A percentile compares a stretch with the other conserved stretches of the same genome.
Conservation (phyloP, 2,797 vertebrate genomes). For the Peromyscus melanophrys region DNA sequence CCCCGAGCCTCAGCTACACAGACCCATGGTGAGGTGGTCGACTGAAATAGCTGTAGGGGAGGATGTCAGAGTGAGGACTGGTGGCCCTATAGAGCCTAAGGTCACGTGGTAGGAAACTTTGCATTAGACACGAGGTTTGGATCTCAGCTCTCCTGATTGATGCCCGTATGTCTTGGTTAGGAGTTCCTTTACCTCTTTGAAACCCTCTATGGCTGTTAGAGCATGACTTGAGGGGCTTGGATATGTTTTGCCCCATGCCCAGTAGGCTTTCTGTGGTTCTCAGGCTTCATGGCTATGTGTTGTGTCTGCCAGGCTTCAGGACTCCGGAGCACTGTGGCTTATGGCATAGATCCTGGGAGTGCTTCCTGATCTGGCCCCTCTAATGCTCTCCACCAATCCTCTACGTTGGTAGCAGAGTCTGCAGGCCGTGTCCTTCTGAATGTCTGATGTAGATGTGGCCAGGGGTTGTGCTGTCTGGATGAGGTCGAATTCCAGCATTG, state of each 20-base stretch:
- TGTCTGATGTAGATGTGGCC: not conserved
- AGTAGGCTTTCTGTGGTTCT: not conserved
- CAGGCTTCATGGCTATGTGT: accelerated
- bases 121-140: not conserved
- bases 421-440: not conserved
- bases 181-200: not conserved
- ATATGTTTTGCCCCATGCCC: not conserved
- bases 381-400: not conserved
- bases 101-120: not conserved
- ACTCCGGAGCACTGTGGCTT: not conserved
- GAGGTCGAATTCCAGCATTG: not conserved
- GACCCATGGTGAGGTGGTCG: slow-evolving; percentile 67
- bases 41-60: not conserved
- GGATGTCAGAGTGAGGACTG: not conserved
- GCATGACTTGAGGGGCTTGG: not conserved
- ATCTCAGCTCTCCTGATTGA: not conserved
- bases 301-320: not conserved
- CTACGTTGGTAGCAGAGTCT: not conserved
- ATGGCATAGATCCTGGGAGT: not conserved
- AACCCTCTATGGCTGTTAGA: not conserved
- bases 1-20: not conserved
- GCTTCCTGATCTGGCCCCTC: not conserved
- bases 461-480: not conserved
- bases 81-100: not conserved
- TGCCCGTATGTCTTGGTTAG: not conserved